phyloP scores from a whole-genome alignment of 2,113 vertebrate genomes.

The Cyprinodon tularosa region DNA sequence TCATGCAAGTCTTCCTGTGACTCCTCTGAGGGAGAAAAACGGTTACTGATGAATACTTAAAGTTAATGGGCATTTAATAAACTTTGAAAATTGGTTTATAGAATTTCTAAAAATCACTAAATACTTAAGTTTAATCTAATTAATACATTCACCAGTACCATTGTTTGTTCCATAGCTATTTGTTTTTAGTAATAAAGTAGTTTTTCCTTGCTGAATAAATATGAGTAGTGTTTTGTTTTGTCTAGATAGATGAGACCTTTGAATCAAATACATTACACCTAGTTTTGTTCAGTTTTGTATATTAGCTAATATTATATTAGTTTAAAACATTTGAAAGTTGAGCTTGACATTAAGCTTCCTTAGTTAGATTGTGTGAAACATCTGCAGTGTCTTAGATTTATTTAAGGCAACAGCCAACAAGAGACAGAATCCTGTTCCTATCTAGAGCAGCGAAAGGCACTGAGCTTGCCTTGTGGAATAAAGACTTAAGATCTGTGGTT shows the following conservation, averaged over 20 bases:
- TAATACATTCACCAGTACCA: too few relatives aligned
- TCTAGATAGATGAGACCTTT: background rate
- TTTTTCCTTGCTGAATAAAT: background rate
- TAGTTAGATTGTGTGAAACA: background rate
- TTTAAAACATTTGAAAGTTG: background rate
- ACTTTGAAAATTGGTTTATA: too few relatives aligned
- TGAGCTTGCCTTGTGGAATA: background rate
- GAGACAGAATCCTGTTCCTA: background rate
- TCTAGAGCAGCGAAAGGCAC: background rate
- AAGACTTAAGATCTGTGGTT: background rate
- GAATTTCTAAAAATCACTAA: too few relatives aligned
- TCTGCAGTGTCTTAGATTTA: background rate
- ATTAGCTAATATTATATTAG: background rate
- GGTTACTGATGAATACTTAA: too few relatives aligned
- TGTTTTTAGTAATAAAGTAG: background rate
- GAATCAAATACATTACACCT: background rate
- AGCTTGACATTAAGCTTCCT: background rate
- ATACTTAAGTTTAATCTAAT: too few relatives aligned
- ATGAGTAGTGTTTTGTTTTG: too few relatives aligned
- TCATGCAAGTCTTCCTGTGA: too few relatives aligned
- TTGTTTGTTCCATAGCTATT: background rate
- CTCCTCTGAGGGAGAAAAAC: too few relatives aligned
- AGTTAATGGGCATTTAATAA: too few relatives aligned
- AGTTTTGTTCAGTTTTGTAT: background rate
- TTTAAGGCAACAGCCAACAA: background rate